A percentile compares a stretch with the other conserved stretches of the same genome.
Evolutionary conservation across 30 jellyfish, hydroid and myxozoan species (phyloP).

Genomic region (Haliclystus octoradiatus): DNA sequence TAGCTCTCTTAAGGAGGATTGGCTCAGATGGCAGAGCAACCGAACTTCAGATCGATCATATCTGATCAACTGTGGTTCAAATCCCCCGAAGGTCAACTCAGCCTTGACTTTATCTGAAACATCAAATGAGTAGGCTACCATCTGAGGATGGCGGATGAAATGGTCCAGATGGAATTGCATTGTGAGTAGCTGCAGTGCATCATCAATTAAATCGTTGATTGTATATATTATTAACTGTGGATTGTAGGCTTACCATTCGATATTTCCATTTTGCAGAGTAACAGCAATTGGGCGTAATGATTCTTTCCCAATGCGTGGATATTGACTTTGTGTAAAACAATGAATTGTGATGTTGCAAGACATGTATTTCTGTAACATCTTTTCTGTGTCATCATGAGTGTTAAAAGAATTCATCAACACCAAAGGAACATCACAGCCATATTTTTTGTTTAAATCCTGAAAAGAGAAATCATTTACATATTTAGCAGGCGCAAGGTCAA

Average conservation of each 20-base stretch:
- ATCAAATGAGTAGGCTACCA: too few species aligned
- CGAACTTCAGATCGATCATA: too few species aligned
- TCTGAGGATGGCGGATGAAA: too few species aligned
- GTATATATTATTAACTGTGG: too few species aligned
- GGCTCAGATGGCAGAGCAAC: too few species aligned
- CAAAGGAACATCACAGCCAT: slow-evolving; percentile 72
- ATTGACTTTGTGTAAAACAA: slow-evolving; percentile 86
- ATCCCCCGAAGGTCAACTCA: too few species aligned
- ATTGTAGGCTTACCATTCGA: slow-evolving; percentile 42
- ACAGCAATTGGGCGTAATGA: slow-evolving; percentile 66
- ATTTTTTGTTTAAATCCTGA: slow-evolving; percentile 66
- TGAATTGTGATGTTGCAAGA: slow-evolving; percentile 36
- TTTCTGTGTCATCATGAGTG: slow-evolving; percentile 72
- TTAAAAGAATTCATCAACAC: slow-evolving; percentile 89
- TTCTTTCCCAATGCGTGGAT: slow-evolving; percentile 78
- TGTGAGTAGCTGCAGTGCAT: neutral
- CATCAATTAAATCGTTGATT: neutral
- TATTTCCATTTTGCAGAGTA: slow-evolving; percentile 17
- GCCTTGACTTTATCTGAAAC: too few species aligned
- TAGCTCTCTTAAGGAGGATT: too few species aligned
- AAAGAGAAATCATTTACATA: neutral
- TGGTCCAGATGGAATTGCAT: too few species aligned
- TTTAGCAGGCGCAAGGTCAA: neutral
- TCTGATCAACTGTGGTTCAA: too few species aligned
- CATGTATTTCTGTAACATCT: slow-evolving; percentile 50